Base-by-base conservation (phyloP, 2,888 invertebrate genomes). In the Callyntrura guangdongensis region DNA sequence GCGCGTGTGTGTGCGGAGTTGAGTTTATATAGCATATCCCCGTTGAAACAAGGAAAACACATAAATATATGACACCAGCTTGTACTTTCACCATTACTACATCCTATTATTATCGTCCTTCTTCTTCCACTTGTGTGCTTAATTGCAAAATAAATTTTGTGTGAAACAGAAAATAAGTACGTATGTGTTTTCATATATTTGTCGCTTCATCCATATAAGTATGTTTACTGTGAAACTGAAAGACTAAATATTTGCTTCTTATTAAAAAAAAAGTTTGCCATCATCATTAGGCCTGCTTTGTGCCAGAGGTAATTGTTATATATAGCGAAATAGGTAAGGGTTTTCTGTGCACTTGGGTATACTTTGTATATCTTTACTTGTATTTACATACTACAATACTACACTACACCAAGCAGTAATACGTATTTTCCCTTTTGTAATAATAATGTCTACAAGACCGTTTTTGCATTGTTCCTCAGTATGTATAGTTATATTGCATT, bases 131-230 rank as follows among this genome's bases (percentile, higher is more conserved):
- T 86, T 74, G 36, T 74, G 77, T 72, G 53, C 85, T 86, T 86
- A 86, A 86, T 86, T 86, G 86, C 86, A 79, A 86, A 86, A 86
- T 86, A 86, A 87, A 87, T 87, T 87, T 69, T 87, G 79, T 87
- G 79, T 67, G 64, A 77, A 79, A 79, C 6, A 36, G 61, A 53
- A 77, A 81, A 11, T 22, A 77, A 77, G 67, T 14, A 25, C 8
- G n/a, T 53, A 53, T 11, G 9, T n/a, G n/a, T 53, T 53, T 53
- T 53, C 11, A 2, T 53, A 53, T 14, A 9, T n/a, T 1, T 53
- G n/a, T n/a, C 53, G n/a, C 11, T 53, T n/a, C 53, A 53, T 53
- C 53, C 53, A 3, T 53, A 53, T 53, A 53, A 53, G 53, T 11
- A 53, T 6, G n/a, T 53, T 53, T 53, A 6, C 36, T 36, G 3